phyloP scores from a whole-genome alignment of 2,113 vertebrate species.

The Phodopus roborovskii region DNA sequence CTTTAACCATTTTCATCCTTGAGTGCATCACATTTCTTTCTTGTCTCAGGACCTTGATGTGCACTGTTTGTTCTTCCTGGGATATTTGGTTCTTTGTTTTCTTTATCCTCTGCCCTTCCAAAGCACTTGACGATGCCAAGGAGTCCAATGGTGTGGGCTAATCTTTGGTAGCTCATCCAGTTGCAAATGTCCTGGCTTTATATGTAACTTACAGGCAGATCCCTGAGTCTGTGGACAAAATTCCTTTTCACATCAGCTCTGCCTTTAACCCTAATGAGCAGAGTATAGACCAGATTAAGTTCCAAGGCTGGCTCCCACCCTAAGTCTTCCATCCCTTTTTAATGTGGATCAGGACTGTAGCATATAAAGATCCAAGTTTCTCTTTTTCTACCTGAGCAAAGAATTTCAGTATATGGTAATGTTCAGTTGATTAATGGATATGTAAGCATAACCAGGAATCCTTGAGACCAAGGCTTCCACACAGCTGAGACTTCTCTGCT shows the following conservation, averaged over 20 bases:
- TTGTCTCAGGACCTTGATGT: not conserved
- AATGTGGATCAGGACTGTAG: conserved; percentile 27
- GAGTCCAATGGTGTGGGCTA: not conserved
- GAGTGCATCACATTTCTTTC: not conserved
- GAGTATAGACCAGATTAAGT: not conserved
- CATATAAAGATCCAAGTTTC: not conserved
- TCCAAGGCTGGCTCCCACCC: not conserved
- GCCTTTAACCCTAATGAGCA: not conserved
- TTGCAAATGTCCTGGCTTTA: not conserved
- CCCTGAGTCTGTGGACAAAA: not conserved
- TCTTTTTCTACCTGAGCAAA: conserved; percentile 38
- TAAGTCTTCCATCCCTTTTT: not conserved
- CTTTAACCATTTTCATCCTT: not conserved
- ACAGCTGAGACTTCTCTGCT: not conserved
- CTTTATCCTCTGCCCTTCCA: not conserved
- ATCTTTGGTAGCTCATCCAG: not conserved
- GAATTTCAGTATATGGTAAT: conserved; percentile 16
- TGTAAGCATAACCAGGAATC: not conserved
- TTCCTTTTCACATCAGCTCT: not conserved
- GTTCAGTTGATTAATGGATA: not conserved
- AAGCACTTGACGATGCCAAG: not conserved
- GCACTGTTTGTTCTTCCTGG: not conserved
- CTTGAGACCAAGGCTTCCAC: not conserved
- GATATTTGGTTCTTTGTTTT: not conserved
- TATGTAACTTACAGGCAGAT: not conserved